phyloP scores from a whole-genome alignment of 2,888 invertebrate species.

The Byasa hedistus region DNA sequence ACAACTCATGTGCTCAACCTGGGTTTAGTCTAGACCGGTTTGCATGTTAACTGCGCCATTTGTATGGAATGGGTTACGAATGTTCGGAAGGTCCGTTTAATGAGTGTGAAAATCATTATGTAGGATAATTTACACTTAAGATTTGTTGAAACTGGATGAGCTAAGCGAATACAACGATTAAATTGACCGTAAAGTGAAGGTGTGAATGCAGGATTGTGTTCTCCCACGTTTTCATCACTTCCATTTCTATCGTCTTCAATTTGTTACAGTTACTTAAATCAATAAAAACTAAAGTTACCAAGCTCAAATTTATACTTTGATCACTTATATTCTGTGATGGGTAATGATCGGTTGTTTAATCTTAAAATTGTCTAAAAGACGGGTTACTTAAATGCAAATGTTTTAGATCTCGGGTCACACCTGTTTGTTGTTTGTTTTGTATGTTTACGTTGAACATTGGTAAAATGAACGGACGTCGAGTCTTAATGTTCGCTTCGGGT shows the following conservation, averaged over 20 bases:
- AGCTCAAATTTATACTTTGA: conserved; percentile 29
- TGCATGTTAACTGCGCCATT: neutral
- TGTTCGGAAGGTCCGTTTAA: conserved; percentile 34
- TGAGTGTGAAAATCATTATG: conserved; percentile 34
- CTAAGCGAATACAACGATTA: conserved; percentile 71
- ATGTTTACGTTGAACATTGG: conserved; percentile 33
- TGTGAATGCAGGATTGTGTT: conserved; percentile 41
- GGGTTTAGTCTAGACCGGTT: neutral
- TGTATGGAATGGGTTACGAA: conserved; percentile 15
- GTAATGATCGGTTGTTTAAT: conserved; percentile 48
- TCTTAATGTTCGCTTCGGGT: conserved; percentile 62
- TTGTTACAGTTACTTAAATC: conserved; percentile 15
- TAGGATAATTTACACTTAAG: conserved; percentile 38
- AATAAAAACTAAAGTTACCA: conserved; percentile 25
- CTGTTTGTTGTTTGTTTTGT: conserved; percentile 32
- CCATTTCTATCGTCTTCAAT: conserved; percentile 30
- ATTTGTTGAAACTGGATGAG: conserved; percentile 57
- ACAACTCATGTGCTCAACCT: neutral
- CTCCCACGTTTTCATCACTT: conserved; percentile 28
- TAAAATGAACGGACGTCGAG: conserved; percentile 32
- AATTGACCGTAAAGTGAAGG: conserved; percentile 45
- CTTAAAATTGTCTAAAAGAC: conserved; percentile 37
- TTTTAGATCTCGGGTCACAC: conserved; percentile 15
- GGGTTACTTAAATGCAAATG: conserved; percentile 16
- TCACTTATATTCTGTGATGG: conserved; percentile 51